Evolutionary conservation across 2,888 invertebrate genomes (phyloP).

Genomic region (Drosophila falleni): DNA sequence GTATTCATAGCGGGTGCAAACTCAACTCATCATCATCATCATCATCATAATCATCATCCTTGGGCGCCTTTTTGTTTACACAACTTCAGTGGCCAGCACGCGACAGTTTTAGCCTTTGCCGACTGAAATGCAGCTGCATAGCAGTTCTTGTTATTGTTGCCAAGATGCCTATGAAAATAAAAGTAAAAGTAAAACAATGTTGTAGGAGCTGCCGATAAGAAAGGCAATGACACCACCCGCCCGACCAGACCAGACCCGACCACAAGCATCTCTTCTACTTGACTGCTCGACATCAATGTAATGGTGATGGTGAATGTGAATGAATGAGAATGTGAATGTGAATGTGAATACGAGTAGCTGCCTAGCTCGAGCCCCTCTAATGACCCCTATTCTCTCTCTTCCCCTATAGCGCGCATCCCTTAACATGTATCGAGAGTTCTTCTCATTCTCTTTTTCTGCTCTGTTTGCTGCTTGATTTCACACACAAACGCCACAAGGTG

Average conservation of each 20-base stretch:
- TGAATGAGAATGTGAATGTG: conserved; percentile 20
- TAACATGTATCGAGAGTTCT: conserved; percentile 34
- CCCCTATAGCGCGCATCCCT: conserved; percentile 1
- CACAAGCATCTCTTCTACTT: conserved; percentile 55
- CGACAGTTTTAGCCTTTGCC: conserved; percentile 9
- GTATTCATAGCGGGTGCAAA: conserved; percentile 68
- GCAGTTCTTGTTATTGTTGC: conserved; percentile 52
- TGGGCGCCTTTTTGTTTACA: conserved; percentile 61
- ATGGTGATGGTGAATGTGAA: conserved; percentile 52
- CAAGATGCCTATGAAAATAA: conserved; percentile 46
- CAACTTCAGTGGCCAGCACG: conserved; percentile 42
- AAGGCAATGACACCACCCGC: conserved; percentile 68
- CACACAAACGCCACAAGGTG: conserved; percentile 70
- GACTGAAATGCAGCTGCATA: conserved; percentile 12
- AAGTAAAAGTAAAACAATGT: conserved; percentile 13
- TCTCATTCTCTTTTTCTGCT: conserved; percentile 1
- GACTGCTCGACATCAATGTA: conserved; percentile 65
- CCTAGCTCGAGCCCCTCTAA: conserved; percentile 54
- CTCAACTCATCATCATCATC: conserved; percentile 17
- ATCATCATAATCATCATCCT: not conserved
- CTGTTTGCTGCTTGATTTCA: conserved; percentile 59
- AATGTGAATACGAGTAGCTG: conserved; percentile 22
- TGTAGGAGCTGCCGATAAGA: conserved; percentile 45
- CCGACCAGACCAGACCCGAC: conserved; percentile 31
- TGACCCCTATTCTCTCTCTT: conserved; percentile 64